A percentile compares a stretch with the other conserved stretches of the same genome.
Evolutionary conservation across 2,888 invertebrate species (phyloP).

Genomic region (Agonum fuliginosum): DNA sequence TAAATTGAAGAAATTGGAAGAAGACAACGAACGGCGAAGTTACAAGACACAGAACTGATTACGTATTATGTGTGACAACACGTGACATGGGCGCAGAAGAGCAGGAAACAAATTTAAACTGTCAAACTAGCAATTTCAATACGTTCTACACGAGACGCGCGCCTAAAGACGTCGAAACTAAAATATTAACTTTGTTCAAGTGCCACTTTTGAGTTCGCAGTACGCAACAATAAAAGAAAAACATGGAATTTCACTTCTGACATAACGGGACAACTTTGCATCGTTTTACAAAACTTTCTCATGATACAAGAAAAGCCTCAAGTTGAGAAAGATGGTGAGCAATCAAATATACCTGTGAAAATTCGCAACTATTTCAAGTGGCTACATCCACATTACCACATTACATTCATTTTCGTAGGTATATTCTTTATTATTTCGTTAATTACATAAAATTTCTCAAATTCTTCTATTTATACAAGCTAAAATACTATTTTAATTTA

Average conservation of each 20-base stretch:
- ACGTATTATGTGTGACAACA: conserved; percentile 41
- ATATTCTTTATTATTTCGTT: too few species aligned
- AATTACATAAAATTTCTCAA: too few species aligned
- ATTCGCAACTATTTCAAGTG: neutral
- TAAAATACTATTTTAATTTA: too few species aligned
- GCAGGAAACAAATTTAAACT: conserved; percentile 53
- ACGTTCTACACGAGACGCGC: conserved; percentile 14
- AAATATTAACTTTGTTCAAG: conserved; percentile 52
- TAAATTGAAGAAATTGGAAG: neutral
- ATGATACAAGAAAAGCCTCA: neutral
- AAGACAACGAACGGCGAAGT: neutral
- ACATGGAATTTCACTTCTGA: conserved; percentile 13
- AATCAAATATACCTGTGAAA: neutral
- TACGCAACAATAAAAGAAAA: conserved; percentile 35
- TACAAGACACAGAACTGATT: conserved; percentile 35
- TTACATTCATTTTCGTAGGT: neutral
- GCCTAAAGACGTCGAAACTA: conserved; percentile 48
- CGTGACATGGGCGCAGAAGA: conserved; percentile 34
- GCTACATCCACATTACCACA: neutral
- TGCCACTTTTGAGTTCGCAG: conserved; percentile 2
- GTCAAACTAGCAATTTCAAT: conserved; percentile 55
- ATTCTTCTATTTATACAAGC: too few species aligned
- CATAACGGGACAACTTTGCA: neutral
- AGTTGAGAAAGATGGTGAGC: neutral
- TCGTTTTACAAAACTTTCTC: conserved; percentile 2